These are phyloP conservation scores for Diplodus sargus DNA, from an alignment of 2,797 vertebrate genomes.

Conservation along the genomic window DNA sequence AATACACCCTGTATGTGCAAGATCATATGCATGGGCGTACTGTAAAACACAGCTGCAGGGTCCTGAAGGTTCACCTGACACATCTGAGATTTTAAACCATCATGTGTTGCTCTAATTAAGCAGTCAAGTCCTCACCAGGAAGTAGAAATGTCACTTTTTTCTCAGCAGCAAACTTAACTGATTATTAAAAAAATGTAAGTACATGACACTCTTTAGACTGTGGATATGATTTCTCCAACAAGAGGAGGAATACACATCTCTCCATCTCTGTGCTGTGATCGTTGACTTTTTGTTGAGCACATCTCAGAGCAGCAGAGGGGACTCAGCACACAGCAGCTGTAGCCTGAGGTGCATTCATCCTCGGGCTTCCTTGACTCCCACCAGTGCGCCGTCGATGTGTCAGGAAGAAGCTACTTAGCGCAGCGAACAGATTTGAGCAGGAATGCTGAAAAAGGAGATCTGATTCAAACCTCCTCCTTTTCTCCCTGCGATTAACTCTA, in stretches of 20 bases:
- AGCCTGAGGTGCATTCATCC: constrained; percentile 35
- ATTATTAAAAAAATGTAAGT: background rate
- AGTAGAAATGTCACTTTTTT: background rate
- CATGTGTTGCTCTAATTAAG: background rate
- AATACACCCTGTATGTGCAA: background rate
- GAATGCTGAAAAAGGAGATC: background rate
- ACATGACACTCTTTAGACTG: background rate
- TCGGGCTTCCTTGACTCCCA: constrained; percentile 32
- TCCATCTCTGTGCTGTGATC: background rate
- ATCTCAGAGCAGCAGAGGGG: background rate
- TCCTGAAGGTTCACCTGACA: background rate
- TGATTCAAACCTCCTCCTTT: background rate
- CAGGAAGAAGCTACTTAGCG: constrained; percentile 37
- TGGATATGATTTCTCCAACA: background rate
- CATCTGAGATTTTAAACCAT: background rate
- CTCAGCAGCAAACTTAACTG: background rate
- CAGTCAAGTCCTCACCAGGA: background rate
- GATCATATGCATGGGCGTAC: background rate
- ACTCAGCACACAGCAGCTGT: background rate
- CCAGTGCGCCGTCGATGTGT: constrained; percentile 43
- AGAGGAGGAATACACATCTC: background rate
- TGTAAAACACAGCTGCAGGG: background rate
- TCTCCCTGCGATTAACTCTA: background rate
- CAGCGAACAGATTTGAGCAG: background rate
- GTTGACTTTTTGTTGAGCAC: constrained; percentile 1